Evolutionary conservation across 1,140 invertebrate species (phyloP), one percentile per base, ranked within the genome.

Genomic region (Drosophila sp.): DNA sequence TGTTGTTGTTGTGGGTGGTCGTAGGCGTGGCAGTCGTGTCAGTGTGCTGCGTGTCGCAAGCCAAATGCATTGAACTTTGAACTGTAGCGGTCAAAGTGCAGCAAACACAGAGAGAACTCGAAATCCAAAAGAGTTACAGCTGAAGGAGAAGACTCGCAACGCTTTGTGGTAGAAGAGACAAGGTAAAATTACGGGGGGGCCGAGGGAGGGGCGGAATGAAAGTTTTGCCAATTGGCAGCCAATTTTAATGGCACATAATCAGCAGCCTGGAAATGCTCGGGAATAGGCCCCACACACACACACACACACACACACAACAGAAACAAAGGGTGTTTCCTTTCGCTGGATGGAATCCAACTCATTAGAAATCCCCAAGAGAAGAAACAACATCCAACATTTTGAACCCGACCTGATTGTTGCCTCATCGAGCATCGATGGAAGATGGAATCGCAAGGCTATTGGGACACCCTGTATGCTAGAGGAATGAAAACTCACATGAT

Each of bases 171-270:
- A 10, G 44, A 27, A 10, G 44, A 50, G 44, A 50, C 35, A 27
- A 27, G 44, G 23, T 17, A 17, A 17, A 17, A 17, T 17, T 17
- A 17, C 1, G 35, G 35, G 10, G 0, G 35, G 35, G 33, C 33
- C 3, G 33, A 1, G 35, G 35, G 8, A 2, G 1, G 7, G 27
- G 38, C 25, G 27, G 29, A 38, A 69, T 29, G 74, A 75, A 77
- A 66, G 60, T 77, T 72, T 58, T 78, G 68, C 74, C 75, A 78
- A 78, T 78, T 78, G 75, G 75, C 75, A 78, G 75, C 75, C 75
- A 77, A 71, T 78, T 78, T 78, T 78, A 78, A 78, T 78, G 74
- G 75, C 73, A 76, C 73, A 76, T 76, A 76, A 76, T 76, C 72
- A 76, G 54, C 41, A 74, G 44, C 23, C 44, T 47, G 55, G 25